Percentiles rank a stretch among this genome's conserved stretches.
phyloP scores from a whole-genome alignment of 2,888 invertebrate species.

The Tryphoninae sp. region DNA sequence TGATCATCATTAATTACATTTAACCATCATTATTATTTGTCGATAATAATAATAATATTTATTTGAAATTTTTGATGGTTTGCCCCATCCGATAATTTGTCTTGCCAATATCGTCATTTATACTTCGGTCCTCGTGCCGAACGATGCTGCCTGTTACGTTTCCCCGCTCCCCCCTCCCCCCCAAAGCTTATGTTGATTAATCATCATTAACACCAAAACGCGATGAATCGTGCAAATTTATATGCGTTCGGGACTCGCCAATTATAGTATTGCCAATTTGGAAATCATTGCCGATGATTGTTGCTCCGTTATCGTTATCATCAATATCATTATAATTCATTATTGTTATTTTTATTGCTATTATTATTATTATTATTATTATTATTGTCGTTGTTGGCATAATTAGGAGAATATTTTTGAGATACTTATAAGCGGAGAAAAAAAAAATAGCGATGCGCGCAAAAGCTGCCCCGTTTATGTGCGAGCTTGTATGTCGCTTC shows the following conservation, averaged over 20 bases:
- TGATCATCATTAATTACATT: no score
- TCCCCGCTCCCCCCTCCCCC: no score
- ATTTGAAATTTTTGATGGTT: neutral
- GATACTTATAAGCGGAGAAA: conserved; percentile 10
- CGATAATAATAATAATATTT: neutral
- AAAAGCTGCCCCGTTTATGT: neutral
- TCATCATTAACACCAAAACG: conserved; percentile 32
- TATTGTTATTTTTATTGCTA: conserved; percentile 57
- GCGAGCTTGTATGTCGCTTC: conserved; percentile 22
- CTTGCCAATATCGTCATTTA: no score
- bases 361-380: conserved; percentile 51
- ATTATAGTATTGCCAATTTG: conserved; percentile 37
- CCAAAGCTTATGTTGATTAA: conserved; percentile 30
- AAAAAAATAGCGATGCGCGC: conserved; percentile 51
- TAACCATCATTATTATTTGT: no score
- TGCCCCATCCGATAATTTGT: neutral
- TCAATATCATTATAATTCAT: conserved; percentile 55
- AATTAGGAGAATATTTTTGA: conserved; percentile 24
- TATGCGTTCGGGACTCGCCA: conserved; percentile 52
- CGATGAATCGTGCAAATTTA: conserved; percentile 59
- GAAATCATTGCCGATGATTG: conserved; percentile 53
- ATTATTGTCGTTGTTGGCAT: conserved; percentile 44
- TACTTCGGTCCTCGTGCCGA: no score
- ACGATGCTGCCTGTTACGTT: no score
- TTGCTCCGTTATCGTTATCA: conserved; percentile 62